Evolutionary conservation across 2,888 invertebrate genomes (phyloP).

Genomic region (Tipula unca): DNA sequence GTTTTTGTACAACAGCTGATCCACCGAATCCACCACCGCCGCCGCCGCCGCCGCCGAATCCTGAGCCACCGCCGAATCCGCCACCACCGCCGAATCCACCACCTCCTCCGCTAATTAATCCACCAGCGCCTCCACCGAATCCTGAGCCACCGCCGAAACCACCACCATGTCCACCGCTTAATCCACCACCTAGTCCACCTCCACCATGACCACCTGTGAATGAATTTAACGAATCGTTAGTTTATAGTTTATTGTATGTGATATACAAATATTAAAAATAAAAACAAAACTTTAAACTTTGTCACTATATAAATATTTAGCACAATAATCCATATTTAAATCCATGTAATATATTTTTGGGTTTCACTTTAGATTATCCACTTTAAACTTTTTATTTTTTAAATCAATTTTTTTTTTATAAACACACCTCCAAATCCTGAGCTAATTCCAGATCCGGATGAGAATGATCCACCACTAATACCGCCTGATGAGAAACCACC

Average conservation of each 20-base stretch:
- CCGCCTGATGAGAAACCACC: constrained; percentile 25
- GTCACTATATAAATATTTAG: neutral
- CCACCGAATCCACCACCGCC: constrained; percentile 40
- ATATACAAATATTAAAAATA: neutral
- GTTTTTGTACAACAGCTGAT: constrained; percentile 62
- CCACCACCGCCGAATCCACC: constrained; percentile 38
- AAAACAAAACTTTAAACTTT: neutral
- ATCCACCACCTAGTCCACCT: constrained; percentile 32
- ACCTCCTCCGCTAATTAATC: constrained; percentile 33
- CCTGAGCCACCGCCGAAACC: constrained; percentile 38
- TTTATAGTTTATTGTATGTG: neutral
- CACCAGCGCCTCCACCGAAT: constrained; percentile 28
- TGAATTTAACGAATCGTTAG: neutral
- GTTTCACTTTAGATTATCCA: neutral
- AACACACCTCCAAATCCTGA: constrained; percentile 28
- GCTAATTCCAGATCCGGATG: constrained; percentile 30
- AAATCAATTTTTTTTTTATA: neutral
- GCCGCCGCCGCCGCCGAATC: constrained; percentile 30
- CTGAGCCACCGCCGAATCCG: constrained; percentile 36
- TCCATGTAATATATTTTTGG: neutral
- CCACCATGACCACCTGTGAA: constrained; percentile 25
- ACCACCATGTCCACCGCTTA: constrained; percentile 37
- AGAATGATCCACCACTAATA: constrained; percentile 27
- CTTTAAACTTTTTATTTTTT: neutral
- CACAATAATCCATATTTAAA: neutral